These are phyloP conservation scores for Euzetes globulus DNA, from an alignment of 2,888 invertebrate species.

Conservation along the genomic window DNA sequence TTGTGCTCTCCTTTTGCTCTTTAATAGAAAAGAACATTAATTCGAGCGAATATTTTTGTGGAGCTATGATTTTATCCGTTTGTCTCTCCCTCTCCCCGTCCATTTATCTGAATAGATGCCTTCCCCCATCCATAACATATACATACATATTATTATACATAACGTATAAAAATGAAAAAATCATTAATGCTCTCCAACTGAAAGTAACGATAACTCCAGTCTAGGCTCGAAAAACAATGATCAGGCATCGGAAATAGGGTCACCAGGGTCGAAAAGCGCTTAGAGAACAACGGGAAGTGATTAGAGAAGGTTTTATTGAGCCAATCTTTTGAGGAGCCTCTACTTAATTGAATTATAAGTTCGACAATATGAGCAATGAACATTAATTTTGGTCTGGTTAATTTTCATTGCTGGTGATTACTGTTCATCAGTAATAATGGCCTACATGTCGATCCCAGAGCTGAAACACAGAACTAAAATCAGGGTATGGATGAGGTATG, in stretches of 20 bases:
- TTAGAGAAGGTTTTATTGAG: neutral
- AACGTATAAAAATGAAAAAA: neutral
- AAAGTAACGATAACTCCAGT: neutral
- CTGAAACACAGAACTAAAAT: neutral
- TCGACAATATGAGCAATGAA: too few species aligned
- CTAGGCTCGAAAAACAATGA: neutral
- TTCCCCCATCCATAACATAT: neutral
- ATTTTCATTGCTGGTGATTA: too few species aligned
- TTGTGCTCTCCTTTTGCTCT: neutral
- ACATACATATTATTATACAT: neutral
- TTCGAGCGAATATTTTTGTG: neutral
- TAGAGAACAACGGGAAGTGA: neutral
- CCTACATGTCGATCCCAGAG: too few species aligned
- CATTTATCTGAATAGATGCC: neutral
- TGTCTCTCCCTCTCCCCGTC: neutral
- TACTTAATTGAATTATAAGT: too few species aligned
- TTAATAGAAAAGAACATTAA: neutral
- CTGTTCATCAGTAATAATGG: too few species aligned
- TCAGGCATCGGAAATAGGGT: neutral
- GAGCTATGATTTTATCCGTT: neutral
- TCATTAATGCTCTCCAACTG: constrained; percentile 2
- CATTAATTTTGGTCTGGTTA: too few species aligned
- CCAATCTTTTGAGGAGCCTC: too few species aligned
- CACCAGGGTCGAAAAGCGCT: too few species aligned
- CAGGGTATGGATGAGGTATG: neutral